Base-by-base conservation (phyloP, 92 coral and sea anemone genomes). In the Muricea muricata region DNA sequence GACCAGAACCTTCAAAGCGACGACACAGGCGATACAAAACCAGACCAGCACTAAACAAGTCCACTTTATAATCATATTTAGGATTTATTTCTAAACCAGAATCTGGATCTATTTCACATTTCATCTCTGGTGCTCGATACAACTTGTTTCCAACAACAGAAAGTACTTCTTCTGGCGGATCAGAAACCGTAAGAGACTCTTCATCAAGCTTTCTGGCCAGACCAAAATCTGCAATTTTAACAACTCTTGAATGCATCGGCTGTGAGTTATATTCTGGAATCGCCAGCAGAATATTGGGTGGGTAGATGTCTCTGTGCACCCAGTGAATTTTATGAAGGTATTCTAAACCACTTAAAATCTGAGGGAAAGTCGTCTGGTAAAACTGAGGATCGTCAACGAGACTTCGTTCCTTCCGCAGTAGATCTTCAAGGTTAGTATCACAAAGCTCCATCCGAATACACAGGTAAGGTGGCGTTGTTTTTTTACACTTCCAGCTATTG, bases 151-250 rank as follows among this genome's bases (percentile, higher is more conserved):
- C 69, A 12, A 61, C 69, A 61, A 2, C 31, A 23, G 69, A 61
- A 11, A 61, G 69, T 17, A 18, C 31, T 61, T 61, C 31, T 2
- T 61, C 31, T 23, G 69, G 31, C 4, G 69, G 25, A 61, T 24
- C 25, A 61, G 69, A 18, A 61, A 18, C 69, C 6, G 11, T 24
- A 18, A 61, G 69, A 24, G 69, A 61, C 3, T 29, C 1, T 24
- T 61, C 28, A 17, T 20, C 69, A 61, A 61, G 31, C 30, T 61
- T 18, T 61, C 69, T 61, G 32, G 69, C 69, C 9, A 61, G 69
- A 18, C 69, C 69, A 61, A 61, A 61, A 24, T 61, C 69, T 3
- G 69, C 69, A 24, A 61, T 26, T 61, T 61, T 61, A 61, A 61
- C 31, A 4, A 17, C 15, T 11, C 25, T 11, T 17, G 26, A 61